Evolutionary conservation across 1,140 invertebrate species (phyloP), one percentile per base, ranked within the genome.

Genomic region (Potamilus streckersoni): DNA sequence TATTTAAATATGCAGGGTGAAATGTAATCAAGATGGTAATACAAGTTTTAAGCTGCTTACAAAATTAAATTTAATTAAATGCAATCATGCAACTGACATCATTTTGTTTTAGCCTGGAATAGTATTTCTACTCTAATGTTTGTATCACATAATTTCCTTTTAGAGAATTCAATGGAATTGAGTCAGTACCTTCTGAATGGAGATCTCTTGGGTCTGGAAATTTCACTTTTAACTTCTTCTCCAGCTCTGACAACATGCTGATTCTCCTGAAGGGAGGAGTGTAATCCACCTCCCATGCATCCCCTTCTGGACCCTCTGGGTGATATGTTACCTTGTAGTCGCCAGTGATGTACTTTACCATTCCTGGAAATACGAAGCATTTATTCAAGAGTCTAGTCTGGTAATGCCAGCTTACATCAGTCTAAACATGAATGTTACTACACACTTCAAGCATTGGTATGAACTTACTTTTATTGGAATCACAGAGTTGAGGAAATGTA

Each of bases 231-330:
- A 98, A 87, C 66, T 91, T 91, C 85, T 95, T 94, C 90, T 99
- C 98, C 16, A 99, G 91, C 8, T 95, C 95, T 55, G 94, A 92
- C 76, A 99, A 93, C 96, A 99, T 99, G 19, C 94, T 92, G 8
- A 99, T 90, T 80, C 96, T 91, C 82, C 94, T 95, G 90, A 99
- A 99, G 19, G 98, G 98, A 67, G 98, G 98, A 23, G 97, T 98
- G 86, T 99, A 99, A 89, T 99, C 98, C 70, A 99, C 94, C 89
- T 97, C 95, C 76, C 85, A 86, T 67, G 92, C 93, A 80, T 95
- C 92, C 13, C 91, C 92, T 8, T 90, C 84, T 0, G 93, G 93
- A 0, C 97, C 97, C 83, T 98, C 95, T 0, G 97, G 97, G 90
- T 98, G 97, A 86, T 97, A 99, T 83, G 93, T 94, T 16, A 99